Evolutionary conservation across 2,888 invertebrate species (phyloP).

Genomic region (Chrysolina oricalcia): DNA sequence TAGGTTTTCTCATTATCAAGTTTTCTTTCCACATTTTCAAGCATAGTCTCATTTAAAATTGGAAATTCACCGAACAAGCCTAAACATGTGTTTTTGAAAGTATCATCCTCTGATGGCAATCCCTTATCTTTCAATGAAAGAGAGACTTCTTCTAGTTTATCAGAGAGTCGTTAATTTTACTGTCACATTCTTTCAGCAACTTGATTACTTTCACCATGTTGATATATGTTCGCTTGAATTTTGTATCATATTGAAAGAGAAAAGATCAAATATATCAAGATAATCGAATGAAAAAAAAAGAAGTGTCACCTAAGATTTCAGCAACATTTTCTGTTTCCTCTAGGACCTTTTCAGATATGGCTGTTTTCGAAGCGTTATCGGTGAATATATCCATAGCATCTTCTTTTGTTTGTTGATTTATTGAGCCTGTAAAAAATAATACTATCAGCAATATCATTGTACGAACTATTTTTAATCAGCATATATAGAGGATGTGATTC

Average conservation of each 20-base stretch:
- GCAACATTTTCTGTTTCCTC: slow-evolving; percentile 20
- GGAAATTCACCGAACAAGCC: slow-evolving; percentile 18
- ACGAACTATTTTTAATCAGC: neutral
- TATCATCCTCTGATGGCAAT: slow-evolving; percentile 18
- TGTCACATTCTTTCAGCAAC: slow-evolving; percentile 23
- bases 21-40: slow-evolving; percentile 9
- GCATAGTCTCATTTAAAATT: slow-evolving; percentile 13
- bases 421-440: slow-evolving; percentile 15
- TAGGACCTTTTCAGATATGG: slow-evolving; percentile 14
- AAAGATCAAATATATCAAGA: neutral
- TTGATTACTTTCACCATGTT: slow-evolving; percentile 20
- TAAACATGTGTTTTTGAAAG: neutral
- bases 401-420: slow-evolving; percentile 1
- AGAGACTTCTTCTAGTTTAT: slow-evolving; percentile 19
- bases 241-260: slow-evolving; percentile 16
- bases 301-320: slow-evolving; percentile 16
- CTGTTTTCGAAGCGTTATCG: neutral
- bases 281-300: slow-evolving; percentile 7
- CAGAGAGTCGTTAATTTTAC: slow-evolving; percentile 18
- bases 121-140: slow-evolving; percentile 18
- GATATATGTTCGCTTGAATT: slow-evolving; percentile 22
- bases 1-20: slow-evolving; percentile 7
- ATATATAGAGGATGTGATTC: too few species aligned
- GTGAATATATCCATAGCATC: slow-evolving; percentile 12
- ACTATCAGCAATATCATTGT: slow-evolving; percentile 5